A percentile compares a stretch with the other conserved stretches of the same genome.
Evolutionary conservation across 2,797 vertebrate species (phyloP).

Genomic region (Discoglossus pictus): DNA sequence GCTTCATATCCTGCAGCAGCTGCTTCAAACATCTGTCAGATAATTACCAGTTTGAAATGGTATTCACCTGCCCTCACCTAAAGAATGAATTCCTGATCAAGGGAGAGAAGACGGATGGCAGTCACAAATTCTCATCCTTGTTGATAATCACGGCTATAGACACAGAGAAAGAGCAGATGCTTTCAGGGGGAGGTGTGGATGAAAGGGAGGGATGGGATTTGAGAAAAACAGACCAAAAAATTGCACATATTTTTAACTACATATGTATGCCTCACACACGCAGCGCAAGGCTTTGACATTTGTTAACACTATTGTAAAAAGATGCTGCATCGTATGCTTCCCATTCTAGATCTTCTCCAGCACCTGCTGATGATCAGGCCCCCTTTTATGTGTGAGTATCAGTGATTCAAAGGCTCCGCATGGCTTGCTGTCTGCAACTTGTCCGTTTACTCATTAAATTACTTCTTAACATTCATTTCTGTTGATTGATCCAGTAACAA

Average conservation of each 20-base stretch:
- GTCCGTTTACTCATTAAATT: conserved; percentile 71
- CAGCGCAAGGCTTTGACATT: conserved; percentile 75
- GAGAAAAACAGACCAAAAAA: conserved; percentile 35
- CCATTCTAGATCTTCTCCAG: conserved; percentile 95
- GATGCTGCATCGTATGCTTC: conserved; percentile 81
- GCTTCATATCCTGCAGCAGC: conserved; percentile 61
- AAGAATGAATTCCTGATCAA: conserved; percentile 71
- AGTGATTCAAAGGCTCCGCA: conserved; percentile 76
- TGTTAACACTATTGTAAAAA: conserved; percentile 85
- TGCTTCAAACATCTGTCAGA: conserved; percentile 71
- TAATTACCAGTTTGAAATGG: conserved; percentile 68
- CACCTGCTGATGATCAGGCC: conserved; percentile 92
- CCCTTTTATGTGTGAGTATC: conserved; percentile 98
- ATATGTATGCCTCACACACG: conserved; percentile 68
- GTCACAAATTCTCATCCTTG: conserved; percentile 65
- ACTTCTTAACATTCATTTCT: conserved; percentile 60
- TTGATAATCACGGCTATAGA: conserved; percentile 68
- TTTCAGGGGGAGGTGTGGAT: conserved; percentile 66
- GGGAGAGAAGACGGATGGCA: conserved; percentile 67
- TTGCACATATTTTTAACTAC: conserved; percentile 60
- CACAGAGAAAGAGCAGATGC: conserved; percentile 64
- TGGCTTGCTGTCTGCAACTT: conserved; percentile 66
- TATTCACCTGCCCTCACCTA: conserved; percentile 72
- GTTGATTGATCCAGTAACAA: conserved; percentile 66
- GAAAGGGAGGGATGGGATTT: conserved; percentile 52